Percentiles rank a stretch among this genome's conserved stretches.
Evolutionary conservation across 1,140 invertebrate genomes (phyloP).

Genomic region (Oscheius sp.): DNA sequence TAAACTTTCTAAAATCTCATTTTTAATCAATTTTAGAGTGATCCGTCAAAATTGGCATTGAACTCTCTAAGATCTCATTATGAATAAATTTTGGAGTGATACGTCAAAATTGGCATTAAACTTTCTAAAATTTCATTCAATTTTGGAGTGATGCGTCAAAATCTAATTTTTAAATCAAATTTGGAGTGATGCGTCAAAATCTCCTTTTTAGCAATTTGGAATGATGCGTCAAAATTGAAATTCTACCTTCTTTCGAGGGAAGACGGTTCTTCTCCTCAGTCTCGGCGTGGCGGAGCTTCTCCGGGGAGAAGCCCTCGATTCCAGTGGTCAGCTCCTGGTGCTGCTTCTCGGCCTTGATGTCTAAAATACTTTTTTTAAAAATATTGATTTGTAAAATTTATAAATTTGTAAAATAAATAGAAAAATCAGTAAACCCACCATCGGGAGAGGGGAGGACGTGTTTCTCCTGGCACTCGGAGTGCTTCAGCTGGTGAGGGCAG

Average conservation of each 20-base stretch:
- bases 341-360: conserved; percentile 46
- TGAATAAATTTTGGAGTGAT: too few species aligned
- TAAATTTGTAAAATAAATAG: neutral
- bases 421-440: conserved; percentile 13
- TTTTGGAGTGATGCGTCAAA: neutral
- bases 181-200: neutral
- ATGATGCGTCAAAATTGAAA: neutral
- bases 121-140: neutral
- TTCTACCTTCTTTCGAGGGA: conserved; percentile 46
- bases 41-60: too few species aligned
- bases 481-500: conserved; percentile 58
- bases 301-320: conserved; percentile 61
- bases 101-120: too few species aligned
- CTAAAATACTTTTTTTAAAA: conserved; percentile 6
- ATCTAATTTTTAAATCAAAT: neutral
- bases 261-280: conserved; percentile 57
- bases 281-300: conserved; percentile 50
- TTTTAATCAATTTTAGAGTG: too few species aligned
- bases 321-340: conserved; percentile 50
- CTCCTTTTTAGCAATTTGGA: neutral
- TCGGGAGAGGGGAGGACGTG: conserved; percentile 47
- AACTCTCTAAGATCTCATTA: neutral
- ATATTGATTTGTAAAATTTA: neutral
- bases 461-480: conserved; percentile 52
- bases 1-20: too few species aligned